Evolutionary conservation across 2,113 vertebrate species (phyloP).

Genomic region (Nycticryphes semicollaris): DNA sequence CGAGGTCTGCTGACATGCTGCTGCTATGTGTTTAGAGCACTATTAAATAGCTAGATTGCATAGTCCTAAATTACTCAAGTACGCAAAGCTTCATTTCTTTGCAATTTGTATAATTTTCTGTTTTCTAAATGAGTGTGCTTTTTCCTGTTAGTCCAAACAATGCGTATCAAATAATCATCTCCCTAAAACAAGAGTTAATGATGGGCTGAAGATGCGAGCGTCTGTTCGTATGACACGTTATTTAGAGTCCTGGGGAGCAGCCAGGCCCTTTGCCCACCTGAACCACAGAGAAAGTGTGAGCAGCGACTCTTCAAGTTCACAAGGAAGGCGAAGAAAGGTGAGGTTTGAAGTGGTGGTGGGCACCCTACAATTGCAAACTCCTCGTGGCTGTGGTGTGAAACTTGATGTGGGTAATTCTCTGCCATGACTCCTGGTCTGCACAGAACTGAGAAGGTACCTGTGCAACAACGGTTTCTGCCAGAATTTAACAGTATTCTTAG

Average conservation of each 20-base stretch:
- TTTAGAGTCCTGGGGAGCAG: constrained; percentile 96
- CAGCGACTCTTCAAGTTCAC: constrained; percentile 77
- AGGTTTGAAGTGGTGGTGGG: neutral
- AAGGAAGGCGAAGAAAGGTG: constrained; percentile 84
- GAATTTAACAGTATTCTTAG: neutral
- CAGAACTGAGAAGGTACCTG: neutral
- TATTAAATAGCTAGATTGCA: neutral
- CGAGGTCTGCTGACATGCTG: neutral
- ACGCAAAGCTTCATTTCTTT: neutral
- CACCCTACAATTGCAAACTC: fast-evolving
- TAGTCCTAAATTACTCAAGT: neutral
- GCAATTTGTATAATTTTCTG: neutral
- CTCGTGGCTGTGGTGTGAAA: fast-evolving
- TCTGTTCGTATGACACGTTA: constrained; percentile 97
- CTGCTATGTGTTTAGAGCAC: neutral
- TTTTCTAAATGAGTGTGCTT: neutral
- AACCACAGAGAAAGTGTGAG: constrained; percentile 87
- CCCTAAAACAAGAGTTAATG: constrained; percentile 82
- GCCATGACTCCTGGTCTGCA: fast-evolving
- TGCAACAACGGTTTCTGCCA: neutral
- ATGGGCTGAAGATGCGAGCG: constrained; percentile 92
- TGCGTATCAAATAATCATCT: constrained; percentile 71
- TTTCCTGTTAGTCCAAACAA: constrained; percentile 83
- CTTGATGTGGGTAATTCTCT: neutral
- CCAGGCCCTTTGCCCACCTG: constrained; percentile 93